These are phyloP conservation scores for Echinarachnius parma DNA, from an alignment of 53 echinoderm and acorn worm species.

Conservation along the genomic window DNA sequence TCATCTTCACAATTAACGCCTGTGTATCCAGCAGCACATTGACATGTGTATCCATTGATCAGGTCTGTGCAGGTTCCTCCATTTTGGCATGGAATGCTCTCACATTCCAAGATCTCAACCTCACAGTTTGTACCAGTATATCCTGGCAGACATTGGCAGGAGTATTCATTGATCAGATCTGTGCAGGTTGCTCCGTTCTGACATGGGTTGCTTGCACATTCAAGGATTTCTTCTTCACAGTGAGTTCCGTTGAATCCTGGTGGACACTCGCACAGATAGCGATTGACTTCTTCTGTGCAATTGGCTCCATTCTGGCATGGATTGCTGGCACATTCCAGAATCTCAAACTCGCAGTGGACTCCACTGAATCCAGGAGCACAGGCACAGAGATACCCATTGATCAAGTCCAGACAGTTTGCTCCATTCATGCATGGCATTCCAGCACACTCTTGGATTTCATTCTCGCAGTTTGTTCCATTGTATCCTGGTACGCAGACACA, in stretches of 20 bases:
- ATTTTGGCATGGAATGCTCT: conserved; percentile 59
- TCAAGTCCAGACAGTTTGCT: conserved; percentile 58
- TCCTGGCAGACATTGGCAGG: conserved; percentile 17
- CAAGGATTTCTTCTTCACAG: conserved; percentile 60
- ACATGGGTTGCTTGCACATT: conserved; percentile 66
- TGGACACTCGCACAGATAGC: conserved; percentile 19
- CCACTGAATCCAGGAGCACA: conserved; percentile 67
- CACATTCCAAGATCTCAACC: conserved; percentile 56
- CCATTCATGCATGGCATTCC: conserved; percentile 71
- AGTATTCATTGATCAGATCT: conserved; percentile 6
- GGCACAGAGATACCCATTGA: conserved; percentile 61
- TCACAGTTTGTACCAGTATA: conserved; percentile 42
- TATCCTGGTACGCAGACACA: conserved; percentile 75
- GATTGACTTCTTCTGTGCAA: conserved; percentile 50
- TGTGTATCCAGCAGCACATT: conserved; percentile 42
- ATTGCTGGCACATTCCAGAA: conserved; percentile 55
- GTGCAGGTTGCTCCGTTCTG: conserved; percentile 60
- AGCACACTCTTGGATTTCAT: conserved; percentile 69
- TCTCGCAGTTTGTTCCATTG: conserved; percentile 60
- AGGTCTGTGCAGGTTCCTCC: conserved; percentile 50
- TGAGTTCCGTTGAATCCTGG: conserved; percentile 53
- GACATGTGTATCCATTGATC: neutral
- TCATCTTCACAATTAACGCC: conserved; percentile 61
- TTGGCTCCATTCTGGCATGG: conserved; percentile 53
- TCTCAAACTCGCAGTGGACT: conserved; percentile 55